Conservation (phyloP, 1,140 invertebrate genomes). For the Drosophila teissieri region DNA sequence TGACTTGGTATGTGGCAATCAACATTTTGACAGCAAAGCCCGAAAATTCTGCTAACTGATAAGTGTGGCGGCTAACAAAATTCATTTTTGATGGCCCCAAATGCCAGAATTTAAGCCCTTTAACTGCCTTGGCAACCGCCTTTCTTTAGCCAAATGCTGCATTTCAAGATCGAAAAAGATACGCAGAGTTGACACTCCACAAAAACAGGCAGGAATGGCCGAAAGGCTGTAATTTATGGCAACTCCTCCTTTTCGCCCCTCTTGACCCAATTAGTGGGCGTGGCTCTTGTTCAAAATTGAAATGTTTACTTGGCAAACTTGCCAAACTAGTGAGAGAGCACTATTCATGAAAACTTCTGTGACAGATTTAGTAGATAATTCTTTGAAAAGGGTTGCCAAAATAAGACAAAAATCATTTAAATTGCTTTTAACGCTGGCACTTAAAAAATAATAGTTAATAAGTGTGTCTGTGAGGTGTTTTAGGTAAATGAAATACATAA, state of each 20-base stretch:
- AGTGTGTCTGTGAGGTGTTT: background rate
- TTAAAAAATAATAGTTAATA: background rate
- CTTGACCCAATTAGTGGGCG: slow-evolving; percentile 64
- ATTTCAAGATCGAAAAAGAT: slow-evolving; percentile 43
- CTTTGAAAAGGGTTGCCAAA: slow-evolving; percentile 47
- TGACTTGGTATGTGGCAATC: slow-evolving; percentile 60
- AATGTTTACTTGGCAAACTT: slow-evolving; percentile 60
- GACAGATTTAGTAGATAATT: slow-evolving; percentile 55
- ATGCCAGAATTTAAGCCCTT: slow-evolving; percentile 13
- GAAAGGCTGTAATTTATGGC: slow-evolving; percentile 44
- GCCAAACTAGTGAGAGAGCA: slow-evolving; percentile 9
- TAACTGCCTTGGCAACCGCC: slow-evolving; percentile 22
- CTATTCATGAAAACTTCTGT: slow-evolving; percentile 28
- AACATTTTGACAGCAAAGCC: slow-evolving; percentile 39
- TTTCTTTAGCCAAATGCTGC: slow-evolving; percentile 21
- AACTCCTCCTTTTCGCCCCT: slow-evolving; percentile 22
- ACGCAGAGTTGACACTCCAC: slow-evolving; percentile 59
- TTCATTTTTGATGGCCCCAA: slow-evolving; percentile 46
- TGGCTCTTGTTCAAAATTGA: slow-evolving; percentile 51
- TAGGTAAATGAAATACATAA: background rate
- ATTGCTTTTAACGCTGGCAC: background rate
- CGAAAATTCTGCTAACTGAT: slow-evolving; percentile 33
- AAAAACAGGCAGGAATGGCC: slow-evolving; percentile 43
- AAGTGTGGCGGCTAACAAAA: slow-evolving; percentile 28
- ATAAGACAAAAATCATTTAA: background rate